Evolutionary conservation across 2,113 vertebrate genomes (phyloP), one percentile per base, ranked within the genome.

Genomic region (Grammomys surdaster): DNA sequence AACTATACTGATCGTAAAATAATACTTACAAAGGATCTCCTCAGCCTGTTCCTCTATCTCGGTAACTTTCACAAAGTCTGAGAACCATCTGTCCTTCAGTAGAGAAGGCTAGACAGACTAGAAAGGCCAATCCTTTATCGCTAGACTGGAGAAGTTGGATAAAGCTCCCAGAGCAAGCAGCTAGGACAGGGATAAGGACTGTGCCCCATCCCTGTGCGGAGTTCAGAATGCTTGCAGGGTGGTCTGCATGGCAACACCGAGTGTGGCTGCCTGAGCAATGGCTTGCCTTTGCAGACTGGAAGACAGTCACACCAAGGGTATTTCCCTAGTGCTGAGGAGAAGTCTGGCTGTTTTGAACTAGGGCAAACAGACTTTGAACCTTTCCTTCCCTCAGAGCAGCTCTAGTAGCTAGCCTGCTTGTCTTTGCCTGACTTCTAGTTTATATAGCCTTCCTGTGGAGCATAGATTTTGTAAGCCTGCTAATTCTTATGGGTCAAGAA

Each of bases 381-480:
- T 51, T 33, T 76, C n/a, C 28, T 58, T 73, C 51, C 91, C 87
- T 36, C 2, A 24, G 54, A 4, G 58, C 31, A 69, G 24, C 5
- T 75, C 56, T n/a, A 46, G 31, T 65, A 26, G 31, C 65, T 65
- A 26, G 46, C 43, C 63, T 77, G 78, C 84, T 88, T 96, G 48
- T 33, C 77, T 91, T 94, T 43, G 73, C 82, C 58, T 88, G 70
- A 82, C 67, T 89, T 88, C 51, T 86, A 77, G 86, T 91, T 94
- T 73, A 48, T 5, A 33, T 26, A 89, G 65, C 63, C 63, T 78
- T 88, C 70, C 67, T 80, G 13, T 36, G 67, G 51, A 26, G 69
- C 58, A 31, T 46, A n/a, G 20, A 58, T 90, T 92, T 88, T 63
- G 60, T 91, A 95, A 97, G 90, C 77, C 54, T 91, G 36, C 54